Percentiles rank a stretch among this genome's conserved stretches.
Evolutionary conservation across 1,140 invertebrate species (phyloP).

Genomic region (Tetramorium alpestre): DNA sequence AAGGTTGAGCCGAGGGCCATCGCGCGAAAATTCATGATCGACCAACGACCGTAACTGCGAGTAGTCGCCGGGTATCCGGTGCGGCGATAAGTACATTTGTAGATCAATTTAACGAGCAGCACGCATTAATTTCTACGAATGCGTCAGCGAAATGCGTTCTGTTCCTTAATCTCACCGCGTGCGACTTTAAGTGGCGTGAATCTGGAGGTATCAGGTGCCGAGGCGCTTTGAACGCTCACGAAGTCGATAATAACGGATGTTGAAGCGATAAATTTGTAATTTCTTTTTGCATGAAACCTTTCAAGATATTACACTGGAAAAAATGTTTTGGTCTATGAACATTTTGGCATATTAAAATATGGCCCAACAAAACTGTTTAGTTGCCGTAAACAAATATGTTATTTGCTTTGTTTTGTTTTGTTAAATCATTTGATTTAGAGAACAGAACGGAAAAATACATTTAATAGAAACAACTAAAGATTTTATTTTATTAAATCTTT

Average conservation of each 20-base stretch:
- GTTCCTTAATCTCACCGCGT: constrained; percentile 17
- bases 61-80: background rate
- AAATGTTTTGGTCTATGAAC: no score
- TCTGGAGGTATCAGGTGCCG: constrained; percentile 3
- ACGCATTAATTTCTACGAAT: constrained; percentile 48
- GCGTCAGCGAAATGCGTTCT: constrained; percentile 51
- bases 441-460: no score
- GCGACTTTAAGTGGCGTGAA: constrained; percentile 11
- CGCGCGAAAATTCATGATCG: constrained; percentile 34
- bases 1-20: constrained; percentile 19
- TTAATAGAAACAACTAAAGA: no score
- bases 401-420: no score
- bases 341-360: no score
- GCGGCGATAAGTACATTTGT: constrained; percentile 38
- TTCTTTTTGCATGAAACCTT: background rate
- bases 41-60: constrained; percentile 5
- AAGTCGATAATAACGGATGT: background rate
- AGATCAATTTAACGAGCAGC: constrained; percentile 56
- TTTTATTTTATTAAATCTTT: no score
- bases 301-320: background rate
- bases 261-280: background rate
- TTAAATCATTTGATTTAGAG: no score
- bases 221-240: background rate
- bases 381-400: no score
- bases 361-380: no score